phyloP scores from a whole-genome alignment of 2,888 invertebrate species.

The Xanthorhoe spadicearia region DNA sequence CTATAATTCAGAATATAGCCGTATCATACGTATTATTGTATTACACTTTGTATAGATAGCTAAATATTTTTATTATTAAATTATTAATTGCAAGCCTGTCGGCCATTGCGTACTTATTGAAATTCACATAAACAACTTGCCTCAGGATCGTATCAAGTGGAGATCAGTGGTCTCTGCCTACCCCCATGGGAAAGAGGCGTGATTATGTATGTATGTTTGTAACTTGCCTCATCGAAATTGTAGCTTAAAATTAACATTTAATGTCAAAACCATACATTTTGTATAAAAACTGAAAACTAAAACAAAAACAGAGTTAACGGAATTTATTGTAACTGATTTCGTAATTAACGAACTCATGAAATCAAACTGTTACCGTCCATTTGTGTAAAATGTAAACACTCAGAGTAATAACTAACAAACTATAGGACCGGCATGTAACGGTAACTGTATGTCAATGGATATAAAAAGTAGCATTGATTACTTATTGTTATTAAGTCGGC shows the following conservation, averaged over 20 bases:
- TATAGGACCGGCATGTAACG: slow-evolving; percentile 6
- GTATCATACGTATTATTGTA: not conserved
- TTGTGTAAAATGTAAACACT: slow-evolving; percentile 18
- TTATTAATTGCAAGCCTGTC: not conserved
- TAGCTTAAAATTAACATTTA: not conserved
- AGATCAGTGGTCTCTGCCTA: too few relatives aligned
- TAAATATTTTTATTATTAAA: slow-evolving; percentile 13
- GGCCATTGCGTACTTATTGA: not conserved
- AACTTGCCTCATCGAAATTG: not conserved
- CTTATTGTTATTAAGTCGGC: too few relatives aligned
- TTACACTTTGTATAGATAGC: slow-evolving; percentile 15
- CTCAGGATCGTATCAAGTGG: too few relatives aligned
- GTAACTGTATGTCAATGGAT: slow-evolving; percentile 1
- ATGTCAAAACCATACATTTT: slow-evolving; percentile 11
- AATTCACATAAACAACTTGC: too few relatives aligned
- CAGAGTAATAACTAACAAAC: slow-evolving; percentile 6
- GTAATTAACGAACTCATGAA: slow-evolving; percentile 21
- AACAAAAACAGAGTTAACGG: slow-evolving; percentile 13
- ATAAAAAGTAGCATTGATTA: too few relatives aligned
- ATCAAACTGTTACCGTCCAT: slow-evolving; percentile 29
- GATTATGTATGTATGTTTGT: too few relatives aligned
- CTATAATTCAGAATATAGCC: too few relatives aligned
- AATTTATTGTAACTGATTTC: slow-evolving; percentile 24
- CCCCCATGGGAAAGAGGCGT: too few relatives aligned
- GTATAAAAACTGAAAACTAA: slow-evolving; percentile 13